Evolutionary conservation across 2,797 vertebrate genomes (phyloP), one percentile per base, ranked within the genome.

Genomic region (Sparidentex hasta): DNA sequence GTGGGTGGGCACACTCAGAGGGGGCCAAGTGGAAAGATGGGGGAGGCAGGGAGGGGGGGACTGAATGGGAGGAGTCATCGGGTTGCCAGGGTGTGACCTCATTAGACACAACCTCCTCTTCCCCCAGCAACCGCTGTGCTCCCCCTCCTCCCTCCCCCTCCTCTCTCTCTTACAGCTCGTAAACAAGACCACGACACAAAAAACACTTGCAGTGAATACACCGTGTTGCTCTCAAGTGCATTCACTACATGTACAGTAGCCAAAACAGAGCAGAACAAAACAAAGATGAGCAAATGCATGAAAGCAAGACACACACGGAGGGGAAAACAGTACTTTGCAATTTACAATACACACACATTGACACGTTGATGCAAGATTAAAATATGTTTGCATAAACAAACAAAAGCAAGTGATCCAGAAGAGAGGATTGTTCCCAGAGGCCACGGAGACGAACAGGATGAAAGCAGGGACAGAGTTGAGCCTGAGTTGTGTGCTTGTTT

Each of bases 21-120:
- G 65, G 86, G 76, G 63, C 71, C 55, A 87, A 87, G 70, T 73
- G 85, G 71, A 88, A 74, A 82, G 73, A 88, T 61, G 57, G 70
- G 54, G 38, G 52, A 27, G n/a, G 65, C 13, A 7, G 29, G 29
- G 57, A 41, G 52, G 55, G 44, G 48, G 56, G 74, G 78, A 55
- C 5, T 48, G 79, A 78, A 85, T 84, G 81, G 89, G 90, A 92
- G 91, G 90, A 92, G 91, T 87, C 88, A 91, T 68, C 4, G 80
- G 88, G 93, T 92, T 93, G 92, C 88, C 93, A 94, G 94, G 93
- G 95, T 94, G 94, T 95, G 94, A 95, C 94, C 94, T 95, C 92
- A 94, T 95, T 95, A 94, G 85, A 92, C 85, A 88, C 87, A 93
- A 84, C 91, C 93, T 89, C 88, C 85, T 93, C 87, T 92, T 88